Base-by-base conservation (phyloP, 2,113 vertebrate species). In the Seriola rivoliana region DNA sequence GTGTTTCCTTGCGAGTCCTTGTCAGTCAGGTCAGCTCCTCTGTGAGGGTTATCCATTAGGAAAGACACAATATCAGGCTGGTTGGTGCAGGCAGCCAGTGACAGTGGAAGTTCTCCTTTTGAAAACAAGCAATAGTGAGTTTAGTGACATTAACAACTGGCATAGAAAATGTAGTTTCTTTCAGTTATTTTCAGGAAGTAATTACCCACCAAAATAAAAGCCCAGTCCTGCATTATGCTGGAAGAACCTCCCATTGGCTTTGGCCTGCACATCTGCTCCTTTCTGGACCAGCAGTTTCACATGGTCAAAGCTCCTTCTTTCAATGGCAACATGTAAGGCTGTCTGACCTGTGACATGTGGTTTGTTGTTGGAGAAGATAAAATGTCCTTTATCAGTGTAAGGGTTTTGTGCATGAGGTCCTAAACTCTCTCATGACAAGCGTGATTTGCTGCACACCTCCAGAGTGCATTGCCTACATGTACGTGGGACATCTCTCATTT, bases 11-110 rank as follows among this genome's bases (percentile, higher is more conserved):
- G 95, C 0, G 96, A 96, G 88, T 97, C 97, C 78, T 82, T 86
- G 21, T 95, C 95, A 0, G 93, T 36, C 5, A 96, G 86, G 66
- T 94, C 78, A 0, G 96, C 96, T 1, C 89, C 82, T 60, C 95
- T 95, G 91, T 95, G 86, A 6, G 95, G 95, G 80, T 97, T 98
- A 59, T 97, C 95, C 69, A 98, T 93, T 59, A 97, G 95, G 85
- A 96, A 97, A 75, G 95, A 96, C 86, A 97, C 96, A 0, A 97
- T 93, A 38, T 95, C 90, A 64, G 96, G 95, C 92, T 98, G 97
- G 93, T 97, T 97, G 79, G 97, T 97, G 80, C 97, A 97, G 2
- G 97, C 96, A 1, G 97, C 97, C 89, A 98, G 80, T 2, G 97
- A 97, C 38, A 98, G 94, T 12, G 97, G 97, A 58, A 97, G 93